Evolutionary conservation across 2,797 vertebrate genomes (phyloP).

Genomic region (Steatocranus sp.): DNA sequence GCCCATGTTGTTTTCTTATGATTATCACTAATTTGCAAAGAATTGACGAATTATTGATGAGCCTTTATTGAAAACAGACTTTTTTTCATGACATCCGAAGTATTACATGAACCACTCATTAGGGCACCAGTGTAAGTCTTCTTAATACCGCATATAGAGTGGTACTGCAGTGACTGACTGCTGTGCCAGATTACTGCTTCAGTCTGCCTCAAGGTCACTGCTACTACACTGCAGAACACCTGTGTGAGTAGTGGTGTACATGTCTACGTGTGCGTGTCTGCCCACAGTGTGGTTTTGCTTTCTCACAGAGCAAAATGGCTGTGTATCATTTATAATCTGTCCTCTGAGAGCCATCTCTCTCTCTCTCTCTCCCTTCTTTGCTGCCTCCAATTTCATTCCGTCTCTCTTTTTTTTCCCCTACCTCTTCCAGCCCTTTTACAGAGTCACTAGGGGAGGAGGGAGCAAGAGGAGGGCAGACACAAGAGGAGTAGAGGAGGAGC

Average conservation of each 20-base stretch:
- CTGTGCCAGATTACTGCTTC: constrained; percentile 5
- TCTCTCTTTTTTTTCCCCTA: constrained; percentile 40
- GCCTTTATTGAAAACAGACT: background rate
- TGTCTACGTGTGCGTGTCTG: background rate
- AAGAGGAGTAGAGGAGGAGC: constrained; percentile 26
- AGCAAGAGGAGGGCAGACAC: constrained; percentile 16
- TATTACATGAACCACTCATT: background rate
- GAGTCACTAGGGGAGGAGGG: constrained; percentile 45
- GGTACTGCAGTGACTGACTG: constrained; percentile 13
- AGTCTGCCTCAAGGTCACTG: constrained; percentile 55
- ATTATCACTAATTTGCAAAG: background rate
- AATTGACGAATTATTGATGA: background rate
- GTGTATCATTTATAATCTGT: constrained; percentile 74
- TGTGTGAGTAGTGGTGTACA: constrained; percentile 33
- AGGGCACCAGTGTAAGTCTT: background rate
- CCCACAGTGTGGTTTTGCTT: constrained; percentile 23
- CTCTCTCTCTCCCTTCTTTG: constrained; percentile 21
- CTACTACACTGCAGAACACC: constrained; percentile 43
- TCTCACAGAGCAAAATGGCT: constrained; percentile 56
- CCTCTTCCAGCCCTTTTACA: constrained; percentile 48
- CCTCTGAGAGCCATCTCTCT: constrained; percentile 59
- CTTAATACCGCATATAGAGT: constrained; percentile 8
- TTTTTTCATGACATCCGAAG: background rate
- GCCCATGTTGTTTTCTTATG: background rate
- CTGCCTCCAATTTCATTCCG: constrained; percentile 41